Evolutionary conservation across 2,888 invertebrate species (phyloP).

Genomic region (Spodoptera exigua): DNA sequence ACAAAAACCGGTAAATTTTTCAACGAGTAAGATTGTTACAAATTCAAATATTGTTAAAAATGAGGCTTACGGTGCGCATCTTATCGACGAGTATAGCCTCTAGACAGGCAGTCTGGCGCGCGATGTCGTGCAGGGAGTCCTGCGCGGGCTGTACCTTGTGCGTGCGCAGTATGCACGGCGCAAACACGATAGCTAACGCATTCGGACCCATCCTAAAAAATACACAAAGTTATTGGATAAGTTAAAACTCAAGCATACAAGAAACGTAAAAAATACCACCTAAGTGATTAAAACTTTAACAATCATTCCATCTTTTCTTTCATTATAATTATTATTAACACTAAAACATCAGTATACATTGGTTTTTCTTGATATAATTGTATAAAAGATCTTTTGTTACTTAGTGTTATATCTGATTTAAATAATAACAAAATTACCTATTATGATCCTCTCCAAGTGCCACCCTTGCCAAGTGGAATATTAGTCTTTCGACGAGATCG

Average conservation of each 20-base stretch:
- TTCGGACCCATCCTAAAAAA: constrained; percentile 95
- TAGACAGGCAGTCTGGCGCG: constrained; percentile 96
- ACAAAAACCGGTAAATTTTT: no score
- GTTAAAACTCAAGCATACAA: background rate
- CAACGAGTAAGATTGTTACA: background rate
- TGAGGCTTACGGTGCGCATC: constrained; percentile 85
- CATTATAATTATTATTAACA: no score
- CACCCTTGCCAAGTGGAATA: constrained; percentile 97
- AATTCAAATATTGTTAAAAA: background rate
- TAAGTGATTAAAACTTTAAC: no score
- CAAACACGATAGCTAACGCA: constrained; percentile 97
- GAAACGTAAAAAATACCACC: no score
- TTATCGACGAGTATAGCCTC: constrained; percentile 97
- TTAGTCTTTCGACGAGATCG: constrained; percentile 96
- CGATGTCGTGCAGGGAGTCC: constrained; percentile 96
- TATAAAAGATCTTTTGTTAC: no score
- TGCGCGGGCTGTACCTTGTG: constrained; percentile 96
- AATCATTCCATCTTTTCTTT: no score
- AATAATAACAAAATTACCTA: constrained; percentile 72
- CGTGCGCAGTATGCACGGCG: constrained; percentile 97
- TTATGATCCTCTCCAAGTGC: constrained; percentile 96
- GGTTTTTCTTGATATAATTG: no score
- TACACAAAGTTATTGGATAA: background rate
- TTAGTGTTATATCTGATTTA: background rate
- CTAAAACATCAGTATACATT: no score